A percentile compares a stretch with the other conserved stretches of the same genome.
phyloP scores from a whole-genome alignment of 2,113 vertebrate species.

The Dipodomys ordii region DNA sequence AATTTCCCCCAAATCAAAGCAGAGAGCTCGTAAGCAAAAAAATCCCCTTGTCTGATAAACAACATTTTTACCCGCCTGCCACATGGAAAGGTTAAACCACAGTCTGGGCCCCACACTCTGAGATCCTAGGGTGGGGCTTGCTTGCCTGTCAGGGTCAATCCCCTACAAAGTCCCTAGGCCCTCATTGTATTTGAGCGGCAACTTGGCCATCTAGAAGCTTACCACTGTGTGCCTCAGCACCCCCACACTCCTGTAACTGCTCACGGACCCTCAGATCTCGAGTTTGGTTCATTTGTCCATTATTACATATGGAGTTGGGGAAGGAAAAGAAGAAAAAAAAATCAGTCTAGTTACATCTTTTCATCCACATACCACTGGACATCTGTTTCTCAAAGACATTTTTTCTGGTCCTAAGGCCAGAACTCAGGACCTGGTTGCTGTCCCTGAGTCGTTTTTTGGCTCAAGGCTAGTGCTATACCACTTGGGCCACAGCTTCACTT shows the following conservation, averaged over 20 bases:
- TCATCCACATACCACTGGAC: neutral
- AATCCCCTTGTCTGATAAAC: slow-evolving; percentile 81
- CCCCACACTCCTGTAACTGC: neutral
- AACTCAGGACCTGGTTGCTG: too few relatives aligned
- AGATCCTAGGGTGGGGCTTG: slow-evolving; percentile 69
- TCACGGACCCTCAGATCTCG: neutral
- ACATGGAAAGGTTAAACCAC: slow-evolving; percentile 81
- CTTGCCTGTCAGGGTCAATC: slow-evolving; percentile 25
- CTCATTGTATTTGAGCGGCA: slow-evolving; percentile 30
- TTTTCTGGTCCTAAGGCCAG: too few relatives aligned
- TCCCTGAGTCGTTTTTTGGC: too few relatives aligned
- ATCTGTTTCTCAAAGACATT: neutral
- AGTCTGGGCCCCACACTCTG: slow-evolving; percentile 68
- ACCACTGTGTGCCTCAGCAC: neutral
- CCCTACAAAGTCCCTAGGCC: slow-evolving; percentile 16
- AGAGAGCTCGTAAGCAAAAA: slow-evolving; percentile 62
- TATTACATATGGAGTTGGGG: neutral
- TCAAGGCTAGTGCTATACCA: too few relatives aligned
- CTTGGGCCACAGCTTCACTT: too few relatives aligned
- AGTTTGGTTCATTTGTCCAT: neutral
- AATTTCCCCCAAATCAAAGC: slow-evolving; percentile 72
- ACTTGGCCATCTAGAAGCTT: neutral
- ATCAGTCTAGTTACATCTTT: neutral
- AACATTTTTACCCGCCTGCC: slow-evolving; percentile 38
- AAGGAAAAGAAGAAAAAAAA: neutral